phyloP scores from a whole-genome alignment of 2,888 invertebrate genomes.

The Platycnemis pennipes region DNA sequence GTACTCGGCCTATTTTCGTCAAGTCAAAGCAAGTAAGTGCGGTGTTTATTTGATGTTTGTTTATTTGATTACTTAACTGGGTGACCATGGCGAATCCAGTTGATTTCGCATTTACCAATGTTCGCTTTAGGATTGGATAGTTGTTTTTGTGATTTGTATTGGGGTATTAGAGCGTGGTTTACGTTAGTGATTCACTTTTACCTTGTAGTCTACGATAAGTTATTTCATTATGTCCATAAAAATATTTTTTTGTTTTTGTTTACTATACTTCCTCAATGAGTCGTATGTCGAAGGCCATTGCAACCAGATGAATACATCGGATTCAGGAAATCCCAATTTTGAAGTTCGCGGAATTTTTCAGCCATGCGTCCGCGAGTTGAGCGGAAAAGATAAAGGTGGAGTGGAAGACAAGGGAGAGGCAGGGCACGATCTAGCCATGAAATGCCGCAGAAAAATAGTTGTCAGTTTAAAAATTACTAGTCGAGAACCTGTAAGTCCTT shows the following conservation, averaged over 20 bases:
- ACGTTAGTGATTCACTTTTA: neutral
- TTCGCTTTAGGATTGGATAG: too few relatives aligned
- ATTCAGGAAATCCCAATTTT: neutral
- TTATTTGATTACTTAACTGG: too few relatives aligned
- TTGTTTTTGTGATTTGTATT: constrained; percentile 6
- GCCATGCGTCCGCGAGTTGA: neutral
- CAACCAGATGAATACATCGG: neutral
- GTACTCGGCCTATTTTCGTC: too few relatives aligned
- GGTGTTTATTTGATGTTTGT: too few relatives aligned
- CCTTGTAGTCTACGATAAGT: neutral
- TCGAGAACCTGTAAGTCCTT: constrained; percentile 1
- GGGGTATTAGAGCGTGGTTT: neutral
- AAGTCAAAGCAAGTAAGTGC: too few relatives aligned
- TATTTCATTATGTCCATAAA: neutral
- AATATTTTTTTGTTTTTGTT: neutral
- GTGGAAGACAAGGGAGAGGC: neutral
- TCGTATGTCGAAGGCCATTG: neutral
- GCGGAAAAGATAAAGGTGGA: neutral
- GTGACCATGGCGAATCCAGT: too few relatives aligned
- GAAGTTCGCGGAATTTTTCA: constrained; percentile 42
- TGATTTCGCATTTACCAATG: too few relatives aligned
- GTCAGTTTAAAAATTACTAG: constrained; percentile 26
- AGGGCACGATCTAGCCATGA: neutral
- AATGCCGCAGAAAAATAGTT: constrained; percentile 2
- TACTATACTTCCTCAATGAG: neutral